Base-by-base conservation (phyloP, 2,113 vertebrate genomes). In the Ranitomeya imitator region DNA sequence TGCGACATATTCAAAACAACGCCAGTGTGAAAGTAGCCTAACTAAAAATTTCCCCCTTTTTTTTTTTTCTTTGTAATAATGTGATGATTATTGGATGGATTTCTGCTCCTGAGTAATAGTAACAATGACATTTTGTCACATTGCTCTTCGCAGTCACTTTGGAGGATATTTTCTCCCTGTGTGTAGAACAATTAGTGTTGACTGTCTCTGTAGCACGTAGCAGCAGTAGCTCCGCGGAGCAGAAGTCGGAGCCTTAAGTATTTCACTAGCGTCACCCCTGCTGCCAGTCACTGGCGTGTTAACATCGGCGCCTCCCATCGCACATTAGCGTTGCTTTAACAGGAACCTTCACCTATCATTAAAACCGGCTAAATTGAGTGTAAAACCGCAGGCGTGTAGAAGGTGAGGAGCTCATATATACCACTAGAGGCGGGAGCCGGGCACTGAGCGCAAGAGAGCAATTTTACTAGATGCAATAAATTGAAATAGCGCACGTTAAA, bases 381-480 rank as follows among this genome's bases (percentile, higher is more conserved):
- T 59, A 88, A 85, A 78, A 18, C 81, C 54, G 21, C 59, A 63
- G 73, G 79, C 57, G 65, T 1, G 37, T 16, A 55, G 15, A 76
- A 1, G 23, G 79, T 55, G 3, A 61, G 79, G 37, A 83, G n/a
- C 80, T 57, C 37, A 77, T 83, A 74, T 37, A 88, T 63, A 67
- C 18, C 79, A 78, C 60, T 19, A 18, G 23, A 77, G 73, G 61
- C 87, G 21, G 71, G 78, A n/a, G 23, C 55, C 26, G 7, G 69
- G 26, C 69, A 7, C 31, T 0, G n/a, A 69, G 67, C 10, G 26
- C 23, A 37, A 7, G 18, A 7, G 18, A 65, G 51, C 21, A 19
- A 23, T 78, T 88, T 88, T 85, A 85, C 65, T 69, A 65, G 73
- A 73, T 69, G 61, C 74, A 67, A 85, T 88, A 88, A 88, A 88